Evolutionary conservation across 2,888 invertebrate species (phyloP), one percentile per base, ranked within the genome.

Genomic region (Lasioglossum villosulum): DNA sequence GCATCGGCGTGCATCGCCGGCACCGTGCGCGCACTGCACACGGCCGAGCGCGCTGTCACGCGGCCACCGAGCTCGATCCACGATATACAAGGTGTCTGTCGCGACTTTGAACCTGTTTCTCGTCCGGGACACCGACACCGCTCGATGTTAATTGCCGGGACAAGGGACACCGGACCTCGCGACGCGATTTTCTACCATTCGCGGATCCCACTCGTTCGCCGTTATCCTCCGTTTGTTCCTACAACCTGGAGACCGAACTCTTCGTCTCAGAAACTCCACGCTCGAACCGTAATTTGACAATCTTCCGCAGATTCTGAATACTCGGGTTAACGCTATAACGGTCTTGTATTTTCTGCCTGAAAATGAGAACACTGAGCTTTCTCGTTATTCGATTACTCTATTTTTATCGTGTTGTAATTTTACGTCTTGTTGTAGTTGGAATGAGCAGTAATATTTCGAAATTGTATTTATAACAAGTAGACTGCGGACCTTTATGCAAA

Each of bases 61-160:
- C 78, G 70, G 52, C 42, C 6, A 59, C 56, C 42, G 30, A 70
- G 79, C 70, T 78, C 73, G 45, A 14, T 72, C 75, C 75, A 39
- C 71, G 30, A 80, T 85, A 85, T 83, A 83, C 79, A 19, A 16
- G 83, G 72, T 79, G 83, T 79, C 71, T 66, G 79, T 48, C 39
- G 34, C 74, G 66, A 79, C 19, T 42, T 45, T 45, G 59, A 63
- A 48, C 48, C 71, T 45, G 42, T 45, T 45, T 70, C 56, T n/a
- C 39, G 10, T 34, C 34, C 39, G 52, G 27, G 48, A 39, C 23
- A 39, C 23, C 68, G 37, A 19, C 68, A 34, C 37, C 23, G 68
- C 12, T 37, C 37, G 37, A 68, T 37, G 68, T 37, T 68, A 68
- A 68, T 68, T 66, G 66, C 30, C 23, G 66, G 19, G 66, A 66